phyloP scores from a whole-genome alignment of 53 echinoderm and acorn worm species.

The Hippasteria phrygiana region DNA sequence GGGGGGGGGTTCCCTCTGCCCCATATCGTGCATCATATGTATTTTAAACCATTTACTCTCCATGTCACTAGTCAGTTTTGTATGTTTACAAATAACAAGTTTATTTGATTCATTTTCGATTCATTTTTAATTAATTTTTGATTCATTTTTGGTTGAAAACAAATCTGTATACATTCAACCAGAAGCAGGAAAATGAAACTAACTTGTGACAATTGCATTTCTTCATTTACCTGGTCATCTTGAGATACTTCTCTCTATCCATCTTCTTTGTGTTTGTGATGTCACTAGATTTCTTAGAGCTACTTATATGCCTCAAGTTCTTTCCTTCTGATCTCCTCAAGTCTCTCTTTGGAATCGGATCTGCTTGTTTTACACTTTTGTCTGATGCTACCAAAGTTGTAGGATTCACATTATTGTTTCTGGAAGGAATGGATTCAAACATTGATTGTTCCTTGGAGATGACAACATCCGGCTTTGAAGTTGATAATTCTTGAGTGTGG shows the following conservation, averaged over 20 bases:
- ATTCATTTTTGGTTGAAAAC: too few species aligned
- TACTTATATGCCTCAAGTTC: not conserved
- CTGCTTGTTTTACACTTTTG: not conserved
- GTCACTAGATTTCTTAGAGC: not conserved
- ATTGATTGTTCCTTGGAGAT: not conserved
- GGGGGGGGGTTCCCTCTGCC: too few species aligned
- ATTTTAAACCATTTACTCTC: too few species aligned
- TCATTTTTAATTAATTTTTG: too few species aligned
- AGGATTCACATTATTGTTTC: not conserved
- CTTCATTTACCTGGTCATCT: constrained; percentile 75
- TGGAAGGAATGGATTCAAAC: not conserved
- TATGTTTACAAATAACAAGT: too few species aligned
- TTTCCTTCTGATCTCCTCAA: not conserved
- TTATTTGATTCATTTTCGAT: too few species aligned
- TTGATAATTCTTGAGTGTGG: not conserved
- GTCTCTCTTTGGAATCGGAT: not conserved
- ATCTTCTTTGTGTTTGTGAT: constrained; percentile 39
- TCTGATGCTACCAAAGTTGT: not conserved
- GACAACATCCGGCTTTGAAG: not conserved
- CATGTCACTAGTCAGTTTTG: too few species aligned
- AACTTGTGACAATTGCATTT: too few species aligned
- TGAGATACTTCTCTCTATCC: constrained; percentile 66
- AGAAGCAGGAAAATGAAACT: too few species aligned
- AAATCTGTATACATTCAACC: too few species aligned
- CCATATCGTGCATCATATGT: too few species aligned